Conservation (phyloP, 2,888 invertebrate species). For the Sphinx pinastri region DNA sequence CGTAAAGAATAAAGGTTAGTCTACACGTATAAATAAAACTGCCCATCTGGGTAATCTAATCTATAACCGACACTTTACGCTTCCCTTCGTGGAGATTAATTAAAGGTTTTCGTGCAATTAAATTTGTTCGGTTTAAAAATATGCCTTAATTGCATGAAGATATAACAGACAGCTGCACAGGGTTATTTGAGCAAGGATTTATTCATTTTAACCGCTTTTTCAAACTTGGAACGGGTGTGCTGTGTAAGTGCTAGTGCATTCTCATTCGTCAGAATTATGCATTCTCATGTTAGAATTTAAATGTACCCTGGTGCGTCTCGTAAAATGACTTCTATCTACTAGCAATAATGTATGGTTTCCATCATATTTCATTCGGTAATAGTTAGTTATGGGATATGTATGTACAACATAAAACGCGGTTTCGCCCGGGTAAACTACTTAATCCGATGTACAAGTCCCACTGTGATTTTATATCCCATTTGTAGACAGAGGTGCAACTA, state of each 20-base stretch:
- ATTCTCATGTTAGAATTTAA: background rate
- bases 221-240: too few species aligned
- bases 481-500: too few species aligned
- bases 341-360: background rate
- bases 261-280: too few species aligned
- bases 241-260: too few species aligned
- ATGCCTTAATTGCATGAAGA: background rate
- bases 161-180: background rate
- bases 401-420: too few species aligned
- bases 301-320: background rate
- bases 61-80: background rate
- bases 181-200: background rate
- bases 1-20: background rate
- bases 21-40: background rate
- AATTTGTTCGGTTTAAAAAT: background rate
- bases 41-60: background rate
- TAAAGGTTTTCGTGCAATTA: constrained; percentile 7
- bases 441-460: too few species aligned
- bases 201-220: background rate
- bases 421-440: too few species aligned
- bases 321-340: background rate
- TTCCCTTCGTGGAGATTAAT: background rate
- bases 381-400: too few species aligned
- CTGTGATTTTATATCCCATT: too few species aligned
- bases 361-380: too few species aligned